Base-by-base conservation (phyloP, 2,888 invertebrate genomes). In the Diarsia dahlii region DNA sequence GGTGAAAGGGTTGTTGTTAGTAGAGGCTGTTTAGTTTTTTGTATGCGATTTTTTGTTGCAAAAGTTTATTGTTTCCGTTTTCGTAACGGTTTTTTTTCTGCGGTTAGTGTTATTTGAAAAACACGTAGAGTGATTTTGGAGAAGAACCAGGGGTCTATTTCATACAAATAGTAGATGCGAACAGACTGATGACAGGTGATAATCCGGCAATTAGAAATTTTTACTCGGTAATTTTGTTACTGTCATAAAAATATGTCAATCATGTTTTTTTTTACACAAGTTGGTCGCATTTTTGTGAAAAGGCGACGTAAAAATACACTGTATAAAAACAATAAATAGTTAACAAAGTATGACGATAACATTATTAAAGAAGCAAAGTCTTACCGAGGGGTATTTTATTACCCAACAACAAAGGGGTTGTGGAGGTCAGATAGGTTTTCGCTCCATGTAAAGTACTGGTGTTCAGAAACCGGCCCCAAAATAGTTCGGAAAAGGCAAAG, bases 1-100 rank as follows among this genome's bases (percentile, higher is more conserved):
- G 56, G 8, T 64, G 34, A 72, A 71, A 66, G 71, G 75, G 64
- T 62, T 79, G 56, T 70, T 63, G 65, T 70, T 74, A 46, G 39
- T 54, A 54, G n/a, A n/a, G 75, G 39, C 13, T 56, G 39, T 48
- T 63, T 8, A 12, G 23, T 60, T 67, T 78, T 80, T 52, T 39
- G 20, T 34, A 60, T 12, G 13, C 15, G 45, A 56, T 78, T 28
- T 45, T 48, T 63, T 67, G 54, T 63, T 45, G 13, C n/a, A 45
- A 3, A 45, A 28, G 8, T 52, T 54, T 34, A n/a, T 15, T 15
- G 28, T 67, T 77, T 64, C 10, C 1, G 6, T 20, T 74, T 46
- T 78, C n/a, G 10, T 39, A 3, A 54, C 5, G 3, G 3, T 4
- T 13, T 0, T 50, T 65, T 77, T 77, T 1, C 28, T 9, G 13